These are phyloP conservation scores for Uloborus plumipes DNA, from an alignment of 2,888 invertebrate species.

Conservation along the genomic window DNA sequence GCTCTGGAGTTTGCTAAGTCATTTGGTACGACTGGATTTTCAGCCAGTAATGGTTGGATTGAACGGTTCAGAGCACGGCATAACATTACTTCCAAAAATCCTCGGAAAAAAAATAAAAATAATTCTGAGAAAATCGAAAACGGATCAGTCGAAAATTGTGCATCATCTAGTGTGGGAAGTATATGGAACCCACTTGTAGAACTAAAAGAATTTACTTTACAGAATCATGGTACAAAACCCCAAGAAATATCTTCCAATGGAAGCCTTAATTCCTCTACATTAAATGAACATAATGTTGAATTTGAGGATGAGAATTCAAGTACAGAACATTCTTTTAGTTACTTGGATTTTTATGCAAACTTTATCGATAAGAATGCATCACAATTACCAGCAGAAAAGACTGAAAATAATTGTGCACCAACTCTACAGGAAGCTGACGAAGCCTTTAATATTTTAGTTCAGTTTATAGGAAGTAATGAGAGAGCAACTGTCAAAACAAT, in stretches of 20 bases:
- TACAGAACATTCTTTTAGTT: background rate
- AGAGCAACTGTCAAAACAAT: background rate
- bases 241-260: too few relatives aligned
- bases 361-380: background rate
- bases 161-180: background rate
- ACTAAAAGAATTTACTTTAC: background rate
- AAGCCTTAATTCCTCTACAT: too few relatives aligned
- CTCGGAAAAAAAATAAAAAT: background rate
- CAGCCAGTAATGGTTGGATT: slow-evolving; percentile 15
- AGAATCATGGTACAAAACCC: too few relatives aligned
- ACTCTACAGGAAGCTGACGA: background rate
- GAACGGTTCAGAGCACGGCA: slow-evolving; percentile 9
- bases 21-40: background rate
- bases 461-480: background rate
- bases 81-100: background rate
- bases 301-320: background rate
- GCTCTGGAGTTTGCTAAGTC: slow-evolving; percentile 2
- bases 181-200: background rate
- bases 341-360: background rate
- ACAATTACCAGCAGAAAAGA: too few relatives aligned
- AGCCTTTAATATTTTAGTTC: slow-evolving; percentile 4
- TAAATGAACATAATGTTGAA: background rate
- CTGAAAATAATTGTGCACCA: background rate
- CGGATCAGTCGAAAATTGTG: background rate
- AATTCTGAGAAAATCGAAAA: background rate